Evolutionary conservation across 1,140 invertebrate species (phyloP).

Genomic region (Drosophila simulans): DNA sequence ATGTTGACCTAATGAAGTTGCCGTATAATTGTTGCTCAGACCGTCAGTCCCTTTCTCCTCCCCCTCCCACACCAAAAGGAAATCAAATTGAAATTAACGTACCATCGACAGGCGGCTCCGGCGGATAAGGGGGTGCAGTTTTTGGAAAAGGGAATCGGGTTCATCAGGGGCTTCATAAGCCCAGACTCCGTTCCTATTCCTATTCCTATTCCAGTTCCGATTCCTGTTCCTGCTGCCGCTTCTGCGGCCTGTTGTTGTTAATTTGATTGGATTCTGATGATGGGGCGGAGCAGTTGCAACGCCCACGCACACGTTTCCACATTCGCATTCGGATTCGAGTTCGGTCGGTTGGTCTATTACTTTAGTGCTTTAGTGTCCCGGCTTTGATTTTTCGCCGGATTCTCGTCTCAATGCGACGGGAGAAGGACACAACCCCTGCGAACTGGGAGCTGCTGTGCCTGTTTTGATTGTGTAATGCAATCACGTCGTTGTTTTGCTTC

Average conservation of each 20-base stretch:
- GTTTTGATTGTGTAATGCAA: constrained; percentile 84
- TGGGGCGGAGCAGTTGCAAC: constrained; percentile 77
- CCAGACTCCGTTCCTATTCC: constrained; percentile 21
- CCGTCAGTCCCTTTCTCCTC: constrained; percentile 23
- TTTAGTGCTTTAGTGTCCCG: constrained; percentile 76
- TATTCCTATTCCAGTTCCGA: not conserved
- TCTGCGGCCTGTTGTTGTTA: constrained; percentile 82
- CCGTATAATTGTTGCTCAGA: constrained; percentile 82
- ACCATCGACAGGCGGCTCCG: constrained; percentile 37
- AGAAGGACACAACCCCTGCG: constrained; percentile 24
- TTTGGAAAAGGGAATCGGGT: constrained; percentile 22
- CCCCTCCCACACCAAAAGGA: constrained; percentile 40
- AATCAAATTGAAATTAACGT: constrained; percentile 85
- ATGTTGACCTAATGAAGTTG: constrained; percentile 84
- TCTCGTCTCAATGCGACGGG: constrained; percentile 17
- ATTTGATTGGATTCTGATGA: constrained; percentile 85
- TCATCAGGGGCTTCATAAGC: constrained; percentile 48
- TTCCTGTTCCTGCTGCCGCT: constrained; percentile 23
- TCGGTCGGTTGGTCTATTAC: constrained; percentile 55
- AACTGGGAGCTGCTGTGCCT: constrained; percentile 45
- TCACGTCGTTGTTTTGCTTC: constrained; percentile 82
- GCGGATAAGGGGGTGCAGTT: constrained; percentile 20
- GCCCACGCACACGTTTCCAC: constrained; percentile 81
- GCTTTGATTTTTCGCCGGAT: constrained; percentile 68
- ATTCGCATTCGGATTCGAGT: constrained; percentile 26